phyloP scores from a whole-genome alignment of 2,888 invertebrate genomes.

The Drosophila picticornis region DNA sequence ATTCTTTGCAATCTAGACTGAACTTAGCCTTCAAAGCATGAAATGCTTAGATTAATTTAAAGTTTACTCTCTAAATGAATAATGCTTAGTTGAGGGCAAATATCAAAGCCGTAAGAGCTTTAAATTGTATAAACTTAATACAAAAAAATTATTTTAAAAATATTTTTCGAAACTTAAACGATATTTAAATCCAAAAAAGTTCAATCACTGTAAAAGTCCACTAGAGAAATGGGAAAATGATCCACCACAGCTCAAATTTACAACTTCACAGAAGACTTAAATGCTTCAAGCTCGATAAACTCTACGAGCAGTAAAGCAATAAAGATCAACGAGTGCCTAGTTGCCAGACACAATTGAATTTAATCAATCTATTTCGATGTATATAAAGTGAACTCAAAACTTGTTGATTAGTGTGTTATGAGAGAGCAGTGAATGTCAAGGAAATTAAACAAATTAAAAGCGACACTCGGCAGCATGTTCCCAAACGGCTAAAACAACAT shows the following conservation, averaged over 20 bases:
- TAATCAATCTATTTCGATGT: background rate
- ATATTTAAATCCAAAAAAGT: background rate
- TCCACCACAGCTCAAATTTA: background rate
- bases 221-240: background rate
- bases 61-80: background rate
- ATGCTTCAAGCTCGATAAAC: background rate
- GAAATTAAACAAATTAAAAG: slow-evolving; percentile 73
- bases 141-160: background rate
- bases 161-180: background rate
- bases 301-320: slow-evolving; percentile 2
- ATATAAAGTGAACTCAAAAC: slow-evolving; percentile 12
- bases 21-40: background rate
- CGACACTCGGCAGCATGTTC: slow-evolving; percentile 72
- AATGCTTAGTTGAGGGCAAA: background rate
- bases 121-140: background rate
- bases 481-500: slow-evolving; percentile 44
- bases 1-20: background rate
- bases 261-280: background rate
- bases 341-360: background rate
- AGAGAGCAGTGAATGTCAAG: slow-evolving; percentile 44
- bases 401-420: slow-evolving; percentile 45
- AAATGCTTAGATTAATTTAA: background rate
- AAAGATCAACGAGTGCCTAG: slow-evolving; percentile 3
- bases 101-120: background rate
- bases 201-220: background rate